Base-by-base conservation (phyloP, 2,797 vertebrate genomes). In the Fistularia commersonii region DNA sequence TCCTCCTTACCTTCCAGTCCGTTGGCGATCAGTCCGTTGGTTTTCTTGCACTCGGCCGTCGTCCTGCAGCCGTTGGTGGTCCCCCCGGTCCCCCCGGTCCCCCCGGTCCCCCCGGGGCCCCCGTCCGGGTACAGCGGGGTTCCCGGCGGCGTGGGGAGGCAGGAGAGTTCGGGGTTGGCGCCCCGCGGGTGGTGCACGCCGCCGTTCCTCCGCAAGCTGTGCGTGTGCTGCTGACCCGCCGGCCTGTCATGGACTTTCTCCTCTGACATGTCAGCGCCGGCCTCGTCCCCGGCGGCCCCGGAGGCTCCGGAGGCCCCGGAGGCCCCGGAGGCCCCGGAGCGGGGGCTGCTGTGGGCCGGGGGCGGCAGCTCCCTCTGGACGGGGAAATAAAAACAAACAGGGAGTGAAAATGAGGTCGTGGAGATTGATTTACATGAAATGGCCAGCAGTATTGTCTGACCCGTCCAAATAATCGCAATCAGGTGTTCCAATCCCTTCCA, bases 141-240 rank as follows among this genome's bases (percentile, higher is more conserved):
- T 79, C 93, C 91, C 11, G 95, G 93, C 0, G 95, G 94, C 0
- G 95, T 96, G 71, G 95, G 74, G 51, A 97, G 84, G 78, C 94
- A 95, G 8, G 94, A 94, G 0, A 92, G 59, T 59, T 96, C 94
- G 0, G 79, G 42, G 14, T 84, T 86, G 45, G 66, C 65, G 0
- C 88, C 65, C 0, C 69, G 77, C 0, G 49, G n/a, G 0, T 82
- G 82, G 43, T 85, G 91, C 57, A 83, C 31, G 1, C 72, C 58
- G 41, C 84, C 86, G 11, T 90, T 90, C 34, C 84, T 88, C 45
- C 88, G 77, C 1, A 74, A 80, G 6, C 75, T 77, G 49, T 85
- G 74, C 13, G 72, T 73, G n/a, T 88, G 87, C 1, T 85, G 76
- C 8, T 85, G 84, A 43, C 77, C 84, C 1, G 72, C 31, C 1